phyloP scores from a whole-genome alignment of 2,797 vertebrate genomes.

The Leucoraja ocellata region DNA sequence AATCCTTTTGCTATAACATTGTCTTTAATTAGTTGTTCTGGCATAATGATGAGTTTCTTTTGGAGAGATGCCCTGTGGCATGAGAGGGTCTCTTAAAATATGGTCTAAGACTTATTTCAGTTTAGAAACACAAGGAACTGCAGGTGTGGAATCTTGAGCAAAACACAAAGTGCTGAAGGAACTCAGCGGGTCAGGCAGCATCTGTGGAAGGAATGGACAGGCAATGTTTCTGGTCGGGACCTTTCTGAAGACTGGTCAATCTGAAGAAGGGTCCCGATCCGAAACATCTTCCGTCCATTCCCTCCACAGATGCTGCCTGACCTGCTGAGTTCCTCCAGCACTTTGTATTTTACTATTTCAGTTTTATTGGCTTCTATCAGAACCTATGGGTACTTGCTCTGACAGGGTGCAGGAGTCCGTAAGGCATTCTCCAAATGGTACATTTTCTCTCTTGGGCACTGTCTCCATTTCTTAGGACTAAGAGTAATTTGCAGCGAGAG shows the following conservation, averaged over 20 bases:
- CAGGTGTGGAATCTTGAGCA: too few species aligned
- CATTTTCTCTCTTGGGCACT: constrained; percentile 28
- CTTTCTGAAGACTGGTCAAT: too few species aligned
- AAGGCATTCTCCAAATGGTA: constrained; percentile 39
- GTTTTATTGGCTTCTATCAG: constrained; percentile 20
- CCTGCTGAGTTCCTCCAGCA: too few species aligned
- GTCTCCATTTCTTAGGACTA: neutral
- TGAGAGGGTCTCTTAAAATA: constrained; percentile 29
- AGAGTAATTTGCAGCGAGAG: constrained; percentile 16
- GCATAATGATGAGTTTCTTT: neutral
- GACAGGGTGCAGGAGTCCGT: constrained; percentile 16
- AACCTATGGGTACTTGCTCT: constrained; percentile 38
- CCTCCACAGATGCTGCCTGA: too few species aligned
- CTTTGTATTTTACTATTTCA: constrained; percentile 25
- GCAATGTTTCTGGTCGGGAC: too few species aligned
- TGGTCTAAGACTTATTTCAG: constrained; percentile 37
- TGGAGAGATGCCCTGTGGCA: neutral
- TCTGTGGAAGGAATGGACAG: too few species aligned
- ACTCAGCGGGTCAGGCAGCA: too few species aligned
- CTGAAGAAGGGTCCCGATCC: too few species aligned
- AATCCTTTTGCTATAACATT: neutral
- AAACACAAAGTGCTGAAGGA: too few species aligned
- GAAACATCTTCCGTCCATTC: too few species aligned
- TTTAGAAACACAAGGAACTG: neutral
- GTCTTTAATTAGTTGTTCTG: constrained; percentile 9